A percentile compares a stretch with the other conserved stretches of the same genome.
phyloP scores from a whole-genome alignment of 2,888 invertebrate genomes.

The Rotaria sp. region DNA sequence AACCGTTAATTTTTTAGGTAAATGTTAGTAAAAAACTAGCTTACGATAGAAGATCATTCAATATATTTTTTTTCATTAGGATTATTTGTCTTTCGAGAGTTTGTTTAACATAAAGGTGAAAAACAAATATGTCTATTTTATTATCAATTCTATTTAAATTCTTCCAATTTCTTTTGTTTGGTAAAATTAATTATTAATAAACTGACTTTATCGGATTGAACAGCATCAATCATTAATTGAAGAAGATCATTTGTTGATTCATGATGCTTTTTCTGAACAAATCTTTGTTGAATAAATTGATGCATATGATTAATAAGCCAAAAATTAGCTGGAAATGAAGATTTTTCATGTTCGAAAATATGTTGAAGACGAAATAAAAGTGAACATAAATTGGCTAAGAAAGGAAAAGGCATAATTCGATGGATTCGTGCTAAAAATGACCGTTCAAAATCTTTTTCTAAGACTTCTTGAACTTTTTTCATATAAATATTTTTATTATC shows the following conservation, averaged over 20 bases:
- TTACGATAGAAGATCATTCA: too few relatives aligned
- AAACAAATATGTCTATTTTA: too few relatives aligned
- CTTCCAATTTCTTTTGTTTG: too few relatives aligned
- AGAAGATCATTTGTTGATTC: neutral
- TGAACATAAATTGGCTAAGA: neutral
- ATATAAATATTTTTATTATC: slow-evolving; percentile 17
- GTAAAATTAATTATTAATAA: too few relatives aligned
- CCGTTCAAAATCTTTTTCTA: neutral
- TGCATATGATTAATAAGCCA: neutral
- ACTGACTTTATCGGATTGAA: neutral
- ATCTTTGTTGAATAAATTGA: neutral
- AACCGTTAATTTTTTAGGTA: too few relatives aligned
- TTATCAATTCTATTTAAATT: too few relatives aligned
- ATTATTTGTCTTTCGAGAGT: too few relatives aligned
- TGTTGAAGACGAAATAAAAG: neutral
- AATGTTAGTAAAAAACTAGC: too few relatives aligned
- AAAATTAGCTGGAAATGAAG: neutral
- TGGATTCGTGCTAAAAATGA: neutral
- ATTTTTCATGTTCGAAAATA: neutral
- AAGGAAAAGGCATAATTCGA: neutral
- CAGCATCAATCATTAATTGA: neutral
- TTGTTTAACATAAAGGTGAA: too few relatives aligned
- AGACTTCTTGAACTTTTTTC: slow-evolving; percentile 30
- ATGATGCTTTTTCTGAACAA: neutral
- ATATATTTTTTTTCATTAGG: too few relatives aligned